Evolutionary conservation across 2,888 invertebrate genomes (phyloP).

Genomic region (Salticus scenicus): DNA sequence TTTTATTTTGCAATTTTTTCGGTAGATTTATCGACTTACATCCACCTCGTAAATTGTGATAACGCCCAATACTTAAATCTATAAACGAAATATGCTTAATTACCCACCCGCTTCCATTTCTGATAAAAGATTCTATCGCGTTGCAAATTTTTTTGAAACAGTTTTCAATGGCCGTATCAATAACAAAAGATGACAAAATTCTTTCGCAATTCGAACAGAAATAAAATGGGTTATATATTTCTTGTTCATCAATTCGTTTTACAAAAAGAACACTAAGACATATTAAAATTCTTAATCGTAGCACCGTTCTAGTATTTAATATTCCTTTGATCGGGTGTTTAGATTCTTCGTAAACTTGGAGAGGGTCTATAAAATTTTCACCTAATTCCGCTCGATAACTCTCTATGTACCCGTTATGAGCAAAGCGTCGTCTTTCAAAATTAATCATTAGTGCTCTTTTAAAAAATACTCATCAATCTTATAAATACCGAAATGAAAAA

Average conservation of each 20-base stretch:
- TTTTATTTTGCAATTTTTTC: not conserved
- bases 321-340: no score
- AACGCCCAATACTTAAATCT: not conserved
- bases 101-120: not conserved
- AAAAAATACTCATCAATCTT: no score
- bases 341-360: no score
- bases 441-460: no score
- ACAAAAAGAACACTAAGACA: not conserved
- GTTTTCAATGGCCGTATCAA: not conserved
- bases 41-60: not conserved
- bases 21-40: not conserved
- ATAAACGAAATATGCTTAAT: constrained; percentile 5
- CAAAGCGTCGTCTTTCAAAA: no score
- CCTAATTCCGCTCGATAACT: no score
- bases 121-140: constrained; percentile 10
- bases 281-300: not conserved
- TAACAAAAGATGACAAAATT: not conserved
- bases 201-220: not conserved
- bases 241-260: not conserved
- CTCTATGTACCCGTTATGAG: no score
- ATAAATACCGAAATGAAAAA: no score
- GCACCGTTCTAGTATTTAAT: no score
- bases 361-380: no score
- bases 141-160: constrained; percentile 12
- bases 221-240: not conserved